phyloP scores from a whole-genome alignment of 2,113 vertebrate genomes.

The Clarias gariepinus region DNA sequence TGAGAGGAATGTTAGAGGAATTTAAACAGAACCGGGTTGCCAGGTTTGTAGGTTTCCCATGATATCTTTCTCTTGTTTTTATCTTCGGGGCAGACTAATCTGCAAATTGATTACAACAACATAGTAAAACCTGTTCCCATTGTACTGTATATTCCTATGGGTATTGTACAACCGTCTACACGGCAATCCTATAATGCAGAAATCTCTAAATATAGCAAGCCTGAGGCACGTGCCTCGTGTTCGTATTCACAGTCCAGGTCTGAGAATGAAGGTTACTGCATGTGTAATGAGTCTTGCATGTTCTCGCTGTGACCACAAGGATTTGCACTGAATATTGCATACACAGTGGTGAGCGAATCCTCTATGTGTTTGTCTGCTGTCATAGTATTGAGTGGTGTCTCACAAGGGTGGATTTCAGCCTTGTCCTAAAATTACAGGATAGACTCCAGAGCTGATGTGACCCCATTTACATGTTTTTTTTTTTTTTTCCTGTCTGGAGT shows the following conservation, averaged over 20 bases:
- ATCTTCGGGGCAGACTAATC: background rate
- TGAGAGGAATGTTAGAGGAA: background rate
- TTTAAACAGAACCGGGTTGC: background rate
- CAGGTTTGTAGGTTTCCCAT: background rate
- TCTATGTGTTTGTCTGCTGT: background rate
- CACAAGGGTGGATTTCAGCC: background rate
- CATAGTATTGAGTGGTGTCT: background rate
- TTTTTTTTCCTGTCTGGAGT: background rate
- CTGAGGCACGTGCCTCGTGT: background rate
- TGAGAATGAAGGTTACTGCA: background rate
- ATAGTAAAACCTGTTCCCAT: background rate
- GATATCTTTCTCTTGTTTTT: background rate
- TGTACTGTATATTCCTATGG: no score
- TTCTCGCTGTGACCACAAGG: background rate
- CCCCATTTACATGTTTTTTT: no score
- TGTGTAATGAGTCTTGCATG: background rate
- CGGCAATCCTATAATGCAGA: background rate
- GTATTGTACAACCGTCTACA: no score
- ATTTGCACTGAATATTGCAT: background rate
- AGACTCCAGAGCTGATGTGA: background rate
- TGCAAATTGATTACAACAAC: background rate
- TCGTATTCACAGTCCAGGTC: background rate
- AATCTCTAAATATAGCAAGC: background rate
- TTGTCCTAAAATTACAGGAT: background rate
- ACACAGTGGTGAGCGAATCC: background rate